Base-by-base conservation (phyloP, 2,113 vertebrate species). In the Sula dactylatra region DNA sequence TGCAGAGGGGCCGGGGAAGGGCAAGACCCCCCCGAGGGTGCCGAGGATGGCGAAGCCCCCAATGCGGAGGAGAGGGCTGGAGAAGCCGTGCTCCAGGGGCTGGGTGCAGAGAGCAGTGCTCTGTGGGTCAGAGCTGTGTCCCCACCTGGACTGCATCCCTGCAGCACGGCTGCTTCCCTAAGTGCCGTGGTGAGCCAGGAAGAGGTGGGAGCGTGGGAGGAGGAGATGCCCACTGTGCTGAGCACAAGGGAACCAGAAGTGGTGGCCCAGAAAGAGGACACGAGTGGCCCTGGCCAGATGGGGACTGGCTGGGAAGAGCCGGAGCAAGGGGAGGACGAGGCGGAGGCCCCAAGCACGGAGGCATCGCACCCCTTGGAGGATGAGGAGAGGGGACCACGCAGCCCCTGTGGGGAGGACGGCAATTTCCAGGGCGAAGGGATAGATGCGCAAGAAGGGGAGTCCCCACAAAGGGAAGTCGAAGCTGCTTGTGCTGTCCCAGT, bases 61-160 rank as follows among this genome's bases (percentile, higher is more conserved):
- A 7, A 40, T 38, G 74, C 0, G 2, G 83, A 88, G 45, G 86
- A 95, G 64, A 16, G 3, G 38, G 29, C 2, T 13, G 85, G 5
- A 36, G 88, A 79, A 62, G 11, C 16, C 0, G 0, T 32, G 62
- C 4, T 71, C 3, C 86, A 76, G 40, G 81, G 24, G 4, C 20
- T 56, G 72, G 80, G 24, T 1, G 26, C 1, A 3, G 74, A 87
- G 29, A 56, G 71, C 34, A 38, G 87, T 2, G 0, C 25, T 22
- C 67, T 10, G 31, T 19, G 8, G 64, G 80, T 38, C 2, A 20
- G 6, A 52, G 82, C 44, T 0, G 0, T 1, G 0, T 42, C n/a
- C 12, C 59, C 31, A 0, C 14, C 10, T 5, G 81, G 8, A 17
- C 6, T 14, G 2, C 25, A 7, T 25, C 69, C 47, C 26, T 0